phyloP scores from a whole-genome alignment of 2,888 invertebrate species.

The Chironomus tentans region DNA sequence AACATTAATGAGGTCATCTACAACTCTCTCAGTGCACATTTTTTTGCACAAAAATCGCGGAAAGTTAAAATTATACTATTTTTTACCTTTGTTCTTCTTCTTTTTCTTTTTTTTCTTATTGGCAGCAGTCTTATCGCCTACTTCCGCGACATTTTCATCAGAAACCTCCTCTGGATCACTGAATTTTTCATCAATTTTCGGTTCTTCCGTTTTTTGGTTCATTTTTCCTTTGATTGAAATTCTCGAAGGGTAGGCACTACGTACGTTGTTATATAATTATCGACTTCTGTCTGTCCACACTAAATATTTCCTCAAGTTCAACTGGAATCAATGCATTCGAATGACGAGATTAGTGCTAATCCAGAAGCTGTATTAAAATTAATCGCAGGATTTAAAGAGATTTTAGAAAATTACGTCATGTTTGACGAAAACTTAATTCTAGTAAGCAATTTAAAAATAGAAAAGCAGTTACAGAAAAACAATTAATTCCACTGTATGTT shows the following conservation, averaged over 20 bases:
- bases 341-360: too few relatives aligned
- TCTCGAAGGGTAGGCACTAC: neutral
- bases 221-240: slow-evolving; percentile 28
- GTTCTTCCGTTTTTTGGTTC: slow-evolving; percentile 28
- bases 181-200: slow-evolving; percentile 11
- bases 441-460: too few relatives aligned
- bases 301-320: too few relatives aligned
- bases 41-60: neutral
- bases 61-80: neutral
- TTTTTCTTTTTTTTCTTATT: slow-evolving; percentile 19
- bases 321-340: too few relatives aligned
- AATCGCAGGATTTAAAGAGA: too few relatives aligned
- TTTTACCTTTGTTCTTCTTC: slow-evolving; percentile 15
- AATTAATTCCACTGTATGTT: too few relatives aligned
- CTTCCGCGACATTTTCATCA: slow-evolving; percentile 28
- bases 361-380: too few relatives aligned
- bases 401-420: too few relatives aligned
- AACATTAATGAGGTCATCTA: neutral
- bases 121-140: neutral
- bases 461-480: too few relatives aligned
- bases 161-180: slow-evolving; percentile 28
- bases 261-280: too few relatives aligned
- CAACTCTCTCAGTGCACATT: neutral
- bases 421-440: too few relatives aligned
- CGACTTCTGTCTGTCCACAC: too few relatives aligned